Conservation (phyloP, 2,797 vertebrate species). For the Amblyraja radiata region DNA sequence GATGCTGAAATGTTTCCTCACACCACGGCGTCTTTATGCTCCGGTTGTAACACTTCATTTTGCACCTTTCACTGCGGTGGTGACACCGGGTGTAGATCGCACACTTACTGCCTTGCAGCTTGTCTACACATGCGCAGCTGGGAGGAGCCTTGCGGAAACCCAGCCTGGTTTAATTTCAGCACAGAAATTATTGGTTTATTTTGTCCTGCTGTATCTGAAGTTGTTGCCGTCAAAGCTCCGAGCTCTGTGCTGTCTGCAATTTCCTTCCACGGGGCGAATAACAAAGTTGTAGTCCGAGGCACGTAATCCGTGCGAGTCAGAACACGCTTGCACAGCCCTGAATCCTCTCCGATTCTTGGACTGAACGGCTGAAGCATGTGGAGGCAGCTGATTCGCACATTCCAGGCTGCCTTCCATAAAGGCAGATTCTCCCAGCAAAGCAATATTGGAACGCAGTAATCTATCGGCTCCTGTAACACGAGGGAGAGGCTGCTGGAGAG, state of each 20-base stretch:
- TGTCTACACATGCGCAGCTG: not conserved
- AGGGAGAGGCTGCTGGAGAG: not conserved
- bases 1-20: not conserved
- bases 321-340: not conserved
- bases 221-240: not conserved
- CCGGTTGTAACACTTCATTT: not conserved
- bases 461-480: not conserved
- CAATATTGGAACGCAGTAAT: not conserved
- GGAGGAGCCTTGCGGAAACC: not conserved
- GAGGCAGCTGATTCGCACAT: constrained; percentile 1
- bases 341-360: not conserved
- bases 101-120: not conserved
- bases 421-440: not conserved
- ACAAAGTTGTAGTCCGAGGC: not conserved
- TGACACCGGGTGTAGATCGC: not conserved
- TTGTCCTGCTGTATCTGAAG: not conserved
- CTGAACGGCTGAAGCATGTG: not conserved
- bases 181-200: not conserved
- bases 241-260: not conserved
- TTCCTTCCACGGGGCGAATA: not conserved
- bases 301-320: not conserved
- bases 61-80: not conserved
- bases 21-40: not conserved
- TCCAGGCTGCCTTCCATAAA: not conserved
- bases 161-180: not conserved